These are phyloP conservation scores for Urocynchramus pylzowi DNA, from an alignment of 2,113 vertebrate species.

Conservation along the genomic window DNA sequence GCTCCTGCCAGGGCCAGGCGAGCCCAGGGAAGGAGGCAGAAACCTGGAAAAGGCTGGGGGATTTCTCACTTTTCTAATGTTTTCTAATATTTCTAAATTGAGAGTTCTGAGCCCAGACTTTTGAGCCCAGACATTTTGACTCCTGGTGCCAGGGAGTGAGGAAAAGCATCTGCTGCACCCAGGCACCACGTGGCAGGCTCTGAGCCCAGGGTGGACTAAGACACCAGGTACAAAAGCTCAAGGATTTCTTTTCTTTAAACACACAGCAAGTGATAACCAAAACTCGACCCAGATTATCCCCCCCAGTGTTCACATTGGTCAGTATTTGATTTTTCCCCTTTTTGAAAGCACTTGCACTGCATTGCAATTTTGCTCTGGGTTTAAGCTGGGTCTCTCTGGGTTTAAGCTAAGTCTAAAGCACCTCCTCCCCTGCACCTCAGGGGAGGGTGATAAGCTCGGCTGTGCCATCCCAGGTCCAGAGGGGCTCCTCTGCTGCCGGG, in stretches of 20 bases:
- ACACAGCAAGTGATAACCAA: not conserved
- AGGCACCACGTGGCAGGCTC: not conserved
- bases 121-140: not conserved
- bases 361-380: not conserved
- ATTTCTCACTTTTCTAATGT: not conserved
- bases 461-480: fast-evolving
- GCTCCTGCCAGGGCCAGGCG: not conserved
- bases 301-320: not conserved
- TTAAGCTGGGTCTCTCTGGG: not conserved
- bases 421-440: not conserved
- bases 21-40: not conserved
- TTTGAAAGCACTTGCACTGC: not conserved
- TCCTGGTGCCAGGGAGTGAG: not conserved
- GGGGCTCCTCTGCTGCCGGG: not conserved
- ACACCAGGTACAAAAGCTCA: fast-evolving
- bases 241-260: not conserved
- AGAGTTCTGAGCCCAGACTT: not conserved
- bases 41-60: not conserved
- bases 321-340: not conserved
- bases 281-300: fast-evolving
- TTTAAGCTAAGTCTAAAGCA: not conserved
- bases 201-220: fast-evolving
- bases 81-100: not conserved
- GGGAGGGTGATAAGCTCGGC: not conserved
- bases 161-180: not conserved